Base-by-base conservation (phyloP, 2,888 invertebrate genomes). In the Caenorhabditis virilis region DNA sequence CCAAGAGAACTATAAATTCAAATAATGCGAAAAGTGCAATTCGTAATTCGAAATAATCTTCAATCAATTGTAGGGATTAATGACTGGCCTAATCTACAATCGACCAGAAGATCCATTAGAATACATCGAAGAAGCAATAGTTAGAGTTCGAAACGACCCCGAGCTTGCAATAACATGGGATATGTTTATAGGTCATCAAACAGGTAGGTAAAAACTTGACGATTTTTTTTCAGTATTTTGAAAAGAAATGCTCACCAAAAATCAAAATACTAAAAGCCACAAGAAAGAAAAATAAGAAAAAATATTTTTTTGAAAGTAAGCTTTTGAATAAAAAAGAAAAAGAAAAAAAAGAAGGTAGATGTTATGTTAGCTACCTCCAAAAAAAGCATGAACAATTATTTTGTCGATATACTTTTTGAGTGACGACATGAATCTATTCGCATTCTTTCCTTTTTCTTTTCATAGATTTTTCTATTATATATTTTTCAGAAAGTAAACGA, bases 41-140 rank as follows among this genome's bases (percentile, higher is more conserved):
- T 6, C 30, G n/a, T n/a, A n/a, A n/a, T n/a, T n/a, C n/a, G n/a
- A n/a, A n/a, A n/a, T n/a, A n/a, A n/a, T n/a, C n/a, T n/a, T n/a
- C n/a, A n/a, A n/a, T n/a, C n/a, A 45, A 16, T 26, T 70, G 26
- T 78, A 86, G 86, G 85, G 85, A 61, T 73, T 86, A 38, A 86
- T 86, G 86, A 86, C 86, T 30, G 86, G 86, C 3, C 69, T 86
- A 58, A 86, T 86, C 82, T 86, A 85, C 78, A 84, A 85, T 61
- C 78, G 85, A 42, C 86, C 86, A n/a, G 77, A 79, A 13, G 84
- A 86, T 61, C 86, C 83, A 74, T 78, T 81, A 75, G 64, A 69
- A 27, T 83, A 76, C 50, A 53, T 83, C 22, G 78, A 82, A 58
- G 61, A 69, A 18, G 73, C 78, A 3, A 57, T 71, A n/a, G 51